Evolutionary conservation across 2,797 vertebrate genomes (phyloP).

Genomic region (Harpagifer antarcticus): DNA sequence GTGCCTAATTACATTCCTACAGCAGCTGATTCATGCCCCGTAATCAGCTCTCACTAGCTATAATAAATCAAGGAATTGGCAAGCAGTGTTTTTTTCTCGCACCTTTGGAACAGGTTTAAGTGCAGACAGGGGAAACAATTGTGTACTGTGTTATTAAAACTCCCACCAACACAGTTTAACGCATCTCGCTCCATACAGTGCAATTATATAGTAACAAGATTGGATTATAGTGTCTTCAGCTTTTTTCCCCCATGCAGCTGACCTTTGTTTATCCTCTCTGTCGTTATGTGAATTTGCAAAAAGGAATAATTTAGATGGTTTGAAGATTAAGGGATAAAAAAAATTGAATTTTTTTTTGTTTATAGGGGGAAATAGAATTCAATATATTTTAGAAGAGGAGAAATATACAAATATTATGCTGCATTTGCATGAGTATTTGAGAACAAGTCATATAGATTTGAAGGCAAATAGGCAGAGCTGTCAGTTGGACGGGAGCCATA

Average conservation of each 20-base stretch:
- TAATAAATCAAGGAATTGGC: conserved; percentile 87
- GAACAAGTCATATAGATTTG: conserved; percentile 14
- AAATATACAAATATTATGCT: not conserved
- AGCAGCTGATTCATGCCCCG: conserved; percentile 85
- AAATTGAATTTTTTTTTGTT: not conserved
- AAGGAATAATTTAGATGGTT: conserved; percentile 12
- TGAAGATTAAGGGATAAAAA: not conserved
- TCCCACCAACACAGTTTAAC: conserved; percentile 67
- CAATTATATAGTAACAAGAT: conserved; percentile 76
- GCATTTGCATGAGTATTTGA: conserved; percentile 10
- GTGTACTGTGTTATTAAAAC: conserved; percentile 77
- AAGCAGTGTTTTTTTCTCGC: conserved; percentile 73
- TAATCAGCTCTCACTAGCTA: conserved; percentile 82
- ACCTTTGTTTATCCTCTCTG: conserved; percentile 27
- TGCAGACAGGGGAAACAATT: conserved; percentile 75
- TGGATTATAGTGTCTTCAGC: conserved; percentile 53
- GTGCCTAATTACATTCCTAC: conserved; percentile 86
- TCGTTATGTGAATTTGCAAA: conserved; percentile 21
- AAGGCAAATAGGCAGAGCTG: conserved; percentile 44
- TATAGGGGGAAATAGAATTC: not conserved
- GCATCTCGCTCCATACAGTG: conserved; percentile 63
- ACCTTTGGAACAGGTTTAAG: conserved; percentile 79
- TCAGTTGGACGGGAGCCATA: conserved; percentile 58
- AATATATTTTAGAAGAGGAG: conserved; percentile 2
- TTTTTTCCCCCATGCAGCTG: conserved; percentile 43